Percentiles rank a stretch among this genome's conserved stretches.
Conservation (phyloP, 2,888 invertebrate genomes). For the Camponotus fellah region DNA sequence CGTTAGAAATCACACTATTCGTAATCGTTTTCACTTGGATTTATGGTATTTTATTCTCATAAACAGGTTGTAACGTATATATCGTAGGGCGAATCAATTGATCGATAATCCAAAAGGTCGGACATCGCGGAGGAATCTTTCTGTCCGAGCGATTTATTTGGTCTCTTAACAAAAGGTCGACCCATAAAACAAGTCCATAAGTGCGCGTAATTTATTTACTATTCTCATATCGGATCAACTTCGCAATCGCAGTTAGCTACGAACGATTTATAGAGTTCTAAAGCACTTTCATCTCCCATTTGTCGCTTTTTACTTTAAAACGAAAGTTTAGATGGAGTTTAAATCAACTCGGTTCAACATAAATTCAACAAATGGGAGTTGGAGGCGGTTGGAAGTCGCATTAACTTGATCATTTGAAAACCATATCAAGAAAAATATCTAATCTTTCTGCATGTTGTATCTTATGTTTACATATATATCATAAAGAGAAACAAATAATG, state of each 20-base stretch:
- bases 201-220: slow-evolving; percentile 37
- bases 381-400: not conserved
- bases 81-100: slow-evolving; percentile 6
- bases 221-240: slow-evolving; percentile 13
- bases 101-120: slow-evolving; percentile 36
- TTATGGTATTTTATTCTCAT: slow-evolving; percentile 14
- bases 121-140: slow-evolving; percentile 38
- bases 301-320: slow-evolving; percentile 14
- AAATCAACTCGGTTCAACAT: slow-evolving; percentile 13
- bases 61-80: slow-evolving; percentile 26
- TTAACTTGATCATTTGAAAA: not conserved
- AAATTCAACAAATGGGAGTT: slow-evolving; percentile 3
- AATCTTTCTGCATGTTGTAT: not conserved
- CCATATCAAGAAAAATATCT: not conserved
- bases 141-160: slow-evolving; percentile 43
- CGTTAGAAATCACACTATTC: not conserved
- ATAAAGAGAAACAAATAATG: not conserved
- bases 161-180: slow-evolving; percentile 38
- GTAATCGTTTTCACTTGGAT: slow-evolving; percentile 23
- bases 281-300: slow-evolving; percentile 18
- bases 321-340: slow-evolving; percentile 24
- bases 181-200: slow-evolving; percentile 39
- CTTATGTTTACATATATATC: too few relatives aligned
- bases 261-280: slow-evolving; percentile 25
- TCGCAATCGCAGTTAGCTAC: slow-evolving; percentile 6